Evolutionary conservation across 2,888 invertebrate species (phyloP).

Genomic region (Metacarcinus magister): DNA sequence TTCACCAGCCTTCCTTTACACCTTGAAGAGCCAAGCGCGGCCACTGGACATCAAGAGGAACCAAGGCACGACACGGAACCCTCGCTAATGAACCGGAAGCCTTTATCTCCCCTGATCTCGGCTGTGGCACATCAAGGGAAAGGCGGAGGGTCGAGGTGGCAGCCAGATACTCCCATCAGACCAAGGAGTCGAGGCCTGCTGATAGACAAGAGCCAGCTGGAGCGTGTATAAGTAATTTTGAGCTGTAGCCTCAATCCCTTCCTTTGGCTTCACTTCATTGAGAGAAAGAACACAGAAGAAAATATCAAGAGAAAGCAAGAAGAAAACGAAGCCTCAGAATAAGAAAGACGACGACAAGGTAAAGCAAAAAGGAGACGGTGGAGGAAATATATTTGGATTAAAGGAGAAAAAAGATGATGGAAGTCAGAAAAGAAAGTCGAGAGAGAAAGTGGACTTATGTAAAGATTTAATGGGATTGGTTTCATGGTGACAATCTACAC

Average conservation of each 20-base stretch:
- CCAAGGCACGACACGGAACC: not conserved
- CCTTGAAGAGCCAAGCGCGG: not conserved
- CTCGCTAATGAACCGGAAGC: slow-evolving; percentile 8
- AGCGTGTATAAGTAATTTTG: not conserved
- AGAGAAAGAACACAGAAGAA: not conserved
- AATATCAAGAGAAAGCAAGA: not conserved
- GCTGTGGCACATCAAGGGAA: slow-evolving; percentile 15
- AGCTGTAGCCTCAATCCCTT: not conserved
- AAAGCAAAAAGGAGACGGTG: not conserved
- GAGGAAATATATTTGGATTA: not conserved
- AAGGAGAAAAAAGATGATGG: not conserved
- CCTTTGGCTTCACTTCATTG: not conserved
- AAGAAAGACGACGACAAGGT: no score
- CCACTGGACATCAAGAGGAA: not conserved
- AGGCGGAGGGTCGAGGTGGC: not conserved
- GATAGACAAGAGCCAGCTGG: slow-evolving; percentile 13
- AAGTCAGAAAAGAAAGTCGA: slow-evolving; percentile 13
- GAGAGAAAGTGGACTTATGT: not conserved
- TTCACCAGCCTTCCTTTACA: not conserved
- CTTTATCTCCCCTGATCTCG: slow-evolving; percentile 14
- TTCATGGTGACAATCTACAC: not conserved
- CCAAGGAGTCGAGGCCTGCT: not conserved
- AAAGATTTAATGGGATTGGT: not conserved
- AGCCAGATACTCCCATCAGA: not conserved
- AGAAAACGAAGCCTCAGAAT: no score